These are phyloP conservation scores for Poicephalus meyeri DNA, from an alignment of 2,113 vertebrate species.

Conservation along the genomic window DNA sequence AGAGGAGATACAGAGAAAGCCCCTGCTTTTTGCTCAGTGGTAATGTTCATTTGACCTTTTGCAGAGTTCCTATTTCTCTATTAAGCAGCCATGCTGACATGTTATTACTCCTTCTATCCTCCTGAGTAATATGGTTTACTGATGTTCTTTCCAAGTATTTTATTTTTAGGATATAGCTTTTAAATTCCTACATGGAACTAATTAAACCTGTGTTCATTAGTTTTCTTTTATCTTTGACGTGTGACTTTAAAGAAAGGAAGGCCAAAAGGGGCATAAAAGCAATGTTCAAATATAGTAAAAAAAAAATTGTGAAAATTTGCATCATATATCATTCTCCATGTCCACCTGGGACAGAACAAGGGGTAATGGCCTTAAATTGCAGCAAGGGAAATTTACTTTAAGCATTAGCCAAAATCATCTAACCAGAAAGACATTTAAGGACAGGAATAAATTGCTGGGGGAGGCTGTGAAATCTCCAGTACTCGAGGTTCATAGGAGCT, in stretches of 20 bases:
- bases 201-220: constrained; percentile 45
- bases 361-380: not conserved
- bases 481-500: not conserved
- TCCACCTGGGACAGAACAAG: constrained; percentile 27
- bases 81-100: not conserved
- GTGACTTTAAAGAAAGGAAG: not conserved
- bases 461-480: not conserved
- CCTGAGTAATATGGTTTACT: constrained; percentile 38
- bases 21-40: not conserved
- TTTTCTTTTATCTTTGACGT: constrained; percentile 46
- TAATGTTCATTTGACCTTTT: constrained; percentile 35
- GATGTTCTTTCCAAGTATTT: constrained; percentile 48
- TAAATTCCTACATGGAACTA: constrained; percentile 25
- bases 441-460: not conserved
- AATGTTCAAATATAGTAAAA: not conserved
- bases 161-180: constrained; percentile 56
- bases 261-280: constrained; percentile 6
- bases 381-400: constrained; percentile 36
- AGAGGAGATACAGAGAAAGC: not conserved
- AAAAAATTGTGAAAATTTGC: not conserved
- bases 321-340: not conserved
- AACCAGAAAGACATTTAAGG: not conserved
- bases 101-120: constrained; percentile 23
- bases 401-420: constrained; percentile 25
- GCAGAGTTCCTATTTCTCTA: constrained; percentile 30